A percentile compares a stretch with the other conserved stretches of the same genome.
Conservation (phyloP, 2,888 invertebrate genomes). For the Callosobruchus maculatus region DNA sequence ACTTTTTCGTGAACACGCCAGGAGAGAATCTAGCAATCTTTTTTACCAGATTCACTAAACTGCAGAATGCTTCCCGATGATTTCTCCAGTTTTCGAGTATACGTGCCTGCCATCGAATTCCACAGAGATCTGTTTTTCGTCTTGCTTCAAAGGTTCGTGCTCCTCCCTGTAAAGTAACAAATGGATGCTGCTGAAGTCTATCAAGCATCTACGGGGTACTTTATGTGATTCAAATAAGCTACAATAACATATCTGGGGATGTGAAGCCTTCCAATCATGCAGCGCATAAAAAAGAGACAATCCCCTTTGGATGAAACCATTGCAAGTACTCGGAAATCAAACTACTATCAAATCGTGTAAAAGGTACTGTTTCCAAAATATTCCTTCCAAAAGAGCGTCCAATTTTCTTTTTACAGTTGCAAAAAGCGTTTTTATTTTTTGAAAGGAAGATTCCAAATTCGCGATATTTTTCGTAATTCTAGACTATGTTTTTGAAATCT, state of each 20-base stretch:
- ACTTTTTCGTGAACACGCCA: no score
- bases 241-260: not conserved
- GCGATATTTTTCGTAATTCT: no score
- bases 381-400: no score
- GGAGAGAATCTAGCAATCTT: not conserved
- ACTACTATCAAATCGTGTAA: no score
- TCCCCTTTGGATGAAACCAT: no score
- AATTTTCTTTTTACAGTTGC: no score
- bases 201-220: not conserved
- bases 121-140: slow-evolving; percentile 71
- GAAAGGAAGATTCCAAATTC: no score
- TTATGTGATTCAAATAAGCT: not conserved
- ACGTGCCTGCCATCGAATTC: slow-evolving; percentile 81
- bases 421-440: no score
- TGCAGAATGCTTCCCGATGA: slow-evolving; percentile 88
- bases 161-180: slow-evolving; percentile 59
- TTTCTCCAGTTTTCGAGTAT: slow-evolving; percentile 74
- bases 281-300: not conserved
- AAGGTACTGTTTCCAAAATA: no score
- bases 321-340: no score
- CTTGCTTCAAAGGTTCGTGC: slow-evolving; percentile 72
- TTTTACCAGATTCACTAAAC: slow-evolving; percentile 52
- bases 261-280: not conserved
- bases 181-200: not conserved
- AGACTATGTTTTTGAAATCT: no score